Conservation (phyloP, 2,888 invertebrate genomes). For the Dascillus cervinus region DNA sequence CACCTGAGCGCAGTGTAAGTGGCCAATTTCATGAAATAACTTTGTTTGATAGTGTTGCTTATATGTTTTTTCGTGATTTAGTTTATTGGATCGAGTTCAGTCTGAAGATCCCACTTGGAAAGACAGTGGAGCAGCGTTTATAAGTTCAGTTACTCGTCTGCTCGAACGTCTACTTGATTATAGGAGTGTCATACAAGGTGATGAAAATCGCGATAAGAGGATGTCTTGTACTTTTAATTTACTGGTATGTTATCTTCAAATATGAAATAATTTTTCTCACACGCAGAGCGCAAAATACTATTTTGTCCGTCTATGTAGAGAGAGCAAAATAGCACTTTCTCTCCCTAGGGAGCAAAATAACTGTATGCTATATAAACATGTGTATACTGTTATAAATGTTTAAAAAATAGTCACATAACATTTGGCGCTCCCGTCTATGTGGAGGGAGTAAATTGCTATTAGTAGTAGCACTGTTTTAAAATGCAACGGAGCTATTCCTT, state of each 20-base stretch:
- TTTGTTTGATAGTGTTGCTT: neutral
- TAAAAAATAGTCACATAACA: too few relatives aligned
- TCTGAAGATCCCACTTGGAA: conserved; percentile 82
- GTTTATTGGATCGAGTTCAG: conserved; percentile 77
- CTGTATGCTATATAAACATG: too few relatives aligned
- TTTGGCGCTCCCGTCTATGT: too few relatives aligned
- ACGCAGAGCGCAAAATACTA: too few relatives aligned
- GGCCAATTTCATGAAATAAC: conserved; percentile 17
- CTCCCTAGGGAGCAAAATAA: too few relatives aligned
- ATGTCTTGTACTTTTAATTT: conserved; percentile 96
- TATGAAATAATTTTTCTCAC: too few relatives aligned
- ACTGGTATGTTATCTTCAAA: conserved; percentile 68
- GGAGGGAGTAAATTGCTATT: too few relatives aligned
- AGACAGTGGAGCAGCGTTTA: conserved; percentile 86
- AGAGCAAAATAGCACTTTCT: too few relatives aligned
- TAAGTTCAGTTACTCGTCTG: conserved; percentile 83
- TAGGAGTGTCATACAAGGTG: conserved; percentile 89
- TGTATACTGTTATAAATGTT: too few relatives aligned
- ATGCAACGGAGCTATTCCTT: conserved; percentile 1
- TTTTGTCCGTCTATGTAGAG: too few relatives aligned
- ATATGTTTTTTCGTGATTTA: conserved; percentile 32
- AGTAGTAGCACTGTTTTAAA: too few relatives aligned
- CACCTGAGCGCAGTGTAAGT: conserved; percentile 92
- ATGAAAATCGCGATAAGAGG: conserved; percentile 88
- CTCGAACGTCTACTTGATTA: conserved; percentile 87